Conservation (phyloP, 2,888 invertebrate species). For the Notodonta ziczac region DNA sequence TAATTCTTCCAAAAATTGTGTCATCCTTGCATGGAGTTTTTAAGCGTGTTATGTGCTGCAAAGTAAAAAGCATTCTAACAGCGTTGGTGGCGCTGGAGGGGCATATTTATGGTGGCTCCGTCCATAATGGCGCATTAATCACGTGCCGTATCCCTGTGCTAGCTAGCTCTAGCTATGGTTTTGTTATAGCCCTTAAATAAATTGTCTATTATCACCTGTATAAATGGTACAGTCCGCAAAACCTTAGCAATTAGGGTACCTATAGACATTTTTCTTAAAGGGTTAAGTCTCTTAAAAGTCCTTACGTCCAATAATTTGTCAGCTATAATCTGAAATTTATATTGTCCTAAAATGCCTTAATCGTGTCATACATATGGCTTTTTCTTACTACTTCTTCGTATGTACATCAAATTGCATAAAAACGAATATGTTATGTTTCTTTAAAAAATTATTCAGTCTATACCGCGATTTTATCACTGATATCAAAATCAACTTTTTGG, state of each 20-base stretch:
- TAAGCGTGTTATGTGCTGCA: slow-evolving; percentile 26
- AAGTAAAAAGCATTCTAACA: slow-evolving; percentile 29
- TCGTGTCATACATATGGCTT: too few species aligned
- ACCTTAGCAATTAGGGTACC: neutral
- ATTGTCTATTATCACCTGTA: slow-evolving; percentile 5
- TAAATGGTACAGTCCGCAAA: slow-evolving; percentile 8
- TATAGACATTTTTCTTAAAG: too few species aligned
- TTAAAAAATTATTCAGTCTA: too few species aligned
- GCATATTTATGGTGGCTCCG: slow-evolving; percentile 24
- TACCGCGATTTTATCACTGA: slow-evolving; percentile 11
- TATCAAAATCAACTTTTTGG: slow-evolving; percentile 27
- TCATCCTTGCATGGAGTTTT: slow-evolving; percentile 14
- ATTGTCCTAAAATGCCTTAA: too few species aligned
- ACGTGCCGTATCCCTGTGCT: slow-evolving; percentile 8
- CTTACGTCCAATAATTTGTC: too few species aligned
- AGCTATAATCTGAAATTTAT: too few species aligned
- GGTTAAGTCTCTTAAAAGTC: too few species aligned
- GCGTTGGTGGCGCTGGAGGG: slow-evolving; percentile 9
- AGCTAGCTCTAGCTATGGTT: slow-evolving; percentile 13
- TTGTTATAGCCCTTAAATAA: slow-evolving; percentile 13
- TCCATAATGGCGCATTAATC: slow-evolving; percentile 31
- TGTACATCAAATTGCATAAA: too few species aligned
- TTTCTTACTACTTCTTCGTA: too few species aligned
- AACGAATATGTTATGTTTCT: too few species aligned
- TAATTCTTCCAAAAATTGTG: neutral